Evolutionary conservation across 2,113 vertebrate genomes (phyloP), one percentile per base, ranked within the genome.

Genomic region (Coturnix japonica): DNA sequence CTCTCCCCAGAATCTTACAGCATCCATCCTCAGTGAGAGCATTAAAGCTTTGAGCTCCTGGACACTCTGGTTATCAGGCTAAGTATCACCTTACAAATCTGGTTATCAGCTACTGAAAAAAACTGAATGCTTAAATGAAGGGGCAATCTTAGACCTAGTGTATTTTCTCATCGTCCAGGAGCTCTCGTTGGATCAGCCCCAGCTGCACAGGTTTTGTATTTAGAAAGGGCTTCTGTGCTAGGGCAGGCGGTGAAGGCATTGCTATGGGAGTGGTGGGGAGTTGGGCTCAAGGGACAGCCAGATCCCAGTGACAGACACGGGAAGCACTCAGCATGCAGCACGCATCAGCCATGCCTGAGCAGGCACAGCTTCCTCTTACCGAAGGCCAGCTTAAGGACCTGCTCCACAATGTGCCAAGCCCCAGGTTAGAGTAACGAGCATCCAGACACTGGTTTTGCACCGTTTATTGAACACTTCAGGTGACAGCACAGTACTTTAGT

Each of bases 391-490:
- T 63, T 13, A 41, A 16, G 17, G 59, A 31, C 37, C 35, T 49
- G 44, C 44, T 47, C 15, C 11, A n/a, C n/a, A 22, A 30, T 33
- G 8, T 43, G 16, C 31, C 43, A 39, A 51, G 2, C 54, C 51
- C 89, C 49, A 54, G 43, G 39, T 73, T 85, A 82, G 33, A 61
- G 87, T 26, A 87, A 87, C 64, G 78, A 94, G 67, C 78, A 96
- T 54, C 80, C 91, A 71, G 70, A 91, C 69, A 53, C 35, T 57
- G 75, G 47, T 83, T 92, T 85, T 87, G 67, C 43, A 81, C 46
- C 67, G 53, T 96, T 96, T 96, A 96, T 96, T 96, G 87, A 83
- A 74, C 47, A 37, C 26, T 85, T 80, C 56, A 81, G 84, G 81
- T 89, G 85, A 93, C 43, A 74, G 74, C 71, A 22, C 72, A 82